phyloP scores from a whole-genome alignment of 2,888 invertebrate species.

The Dendrolimus houi region DNA sequence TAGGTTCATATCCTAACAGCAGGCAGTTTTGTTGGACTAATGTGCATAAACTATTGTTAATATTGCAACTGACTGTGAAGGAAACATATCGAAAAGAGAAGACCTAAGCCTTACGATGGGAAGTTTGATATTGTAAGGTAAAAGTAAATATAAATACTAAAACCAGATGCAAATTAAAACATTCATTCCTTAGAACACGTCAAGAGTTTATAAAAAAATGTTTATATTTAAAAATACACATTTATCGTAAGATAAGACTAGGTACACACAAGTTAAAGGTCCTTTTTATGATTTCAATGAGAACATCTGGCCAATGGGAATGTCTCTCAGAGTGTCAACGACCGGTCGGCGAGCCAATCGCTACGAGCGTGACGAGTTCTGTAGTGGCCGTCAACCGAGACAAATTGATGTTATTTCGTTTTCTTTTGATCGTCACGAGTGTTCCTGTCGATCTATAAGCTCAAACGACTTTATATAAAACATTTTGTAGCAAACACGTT shows the following conservation, averaged over 20 bases:
- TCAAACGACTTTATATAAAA: slow-evolving; percentile 16
- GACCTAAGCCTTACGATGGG: too few species aligned
- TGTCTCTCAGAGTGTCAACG: slow-evolving; percentile 46
- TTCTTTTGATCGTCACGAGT: slow-evolving; percentile 42
- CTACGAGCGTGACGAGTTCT: slow-evolving; percentile 35
- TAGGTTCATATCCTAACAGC: too few species aligned
- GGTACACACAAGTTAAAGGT: slow-evolving; percentile 5
- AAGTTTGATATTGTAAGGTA: too few species aligned
- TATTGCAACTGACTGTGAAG: too few species aligned
- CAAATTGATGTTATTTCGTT: slow-evolving; percentile 48
- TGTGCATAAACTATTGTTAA: too few species aligned
- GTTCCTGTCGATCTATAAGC: slow-evolving; percentile 25
- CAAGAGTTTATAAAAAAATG: neutral
- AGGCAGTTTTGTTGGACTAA: too few species aligned
- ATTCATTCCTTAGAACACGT: neutral
- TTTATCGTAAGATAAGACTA: neutral
- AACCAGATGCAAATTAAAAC: neutral
- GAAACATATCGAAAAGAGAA: too few species aligned
- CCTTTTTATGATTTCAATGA: slow-evolving; percentile 15
- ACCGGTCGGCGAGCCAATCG: slow-evolving; percentile 46
- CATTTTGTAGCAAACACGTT: slow-evolving; percentile 17
- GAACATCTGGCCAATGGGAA: slow-evolving; percentile 18
- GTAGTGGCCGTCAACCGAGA: slow-evolving; percentile 52
- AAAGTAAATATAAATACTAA: neutral
- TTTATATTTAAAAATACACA: neutral